Evolutionary conservation across 2,113 vertebrate genomes (phyloP).

Genomic region (Saimiri boliviensis): DNA sequence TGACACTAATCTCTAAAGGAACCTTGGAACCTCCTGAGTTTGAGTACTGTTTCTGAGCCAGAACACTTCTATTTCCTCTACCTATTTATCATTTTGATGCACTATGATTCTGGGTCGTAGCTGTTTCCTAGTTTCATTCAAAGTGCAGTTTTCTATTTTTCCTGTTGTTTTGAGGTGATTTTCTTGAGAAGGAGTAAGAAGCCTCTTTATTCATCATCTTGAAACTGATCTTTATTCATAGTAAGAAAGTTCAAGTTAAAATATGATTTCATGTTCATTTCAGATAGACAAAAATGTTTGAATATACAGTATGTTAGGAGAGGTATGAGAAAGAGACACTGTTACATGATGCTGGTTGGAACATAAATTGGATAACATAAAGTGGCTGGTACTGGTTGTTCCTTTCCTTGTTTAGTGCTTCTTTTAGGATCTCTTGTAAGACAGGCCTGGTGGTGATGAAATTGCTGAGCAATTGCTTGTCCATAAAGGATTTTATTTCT

Average conservation of each 20-base stretch:
- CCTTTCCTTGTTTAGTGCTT: no score
- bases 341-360: not conserved
- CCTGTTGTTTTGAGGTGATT: slow-evolving; percentile 6
- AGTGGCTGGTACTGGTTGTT: no score
- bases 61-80: not conserved
- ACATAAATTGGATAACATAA: not conserved
- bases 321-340: not conserved
- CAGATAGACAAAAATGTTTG: not conserved
- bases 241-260: not conserved
- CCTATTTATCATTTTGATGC: not conserved
- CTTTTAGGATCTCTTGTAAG: no score
- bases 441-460: no score
- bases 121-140: not conserved
- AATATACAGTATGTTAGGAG: not conserved
- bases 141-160: not conserved
- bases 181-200: not conserved
- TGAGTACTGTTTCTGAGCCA: not conserved
- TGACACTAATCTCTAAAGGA: not conserved
- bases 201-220: not conserved
- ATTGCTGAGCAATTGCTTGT: no score
- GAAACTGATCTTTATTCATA: not conserved
- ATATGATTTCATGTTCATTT: not conserved
- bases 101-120: not conserved
- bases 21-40: not conserved
- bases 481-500: no score